Evolutionary conservation across 2,797 vertebrate species (phyloP).

Genomic region (Cephalopachus bancanus): DNA sequence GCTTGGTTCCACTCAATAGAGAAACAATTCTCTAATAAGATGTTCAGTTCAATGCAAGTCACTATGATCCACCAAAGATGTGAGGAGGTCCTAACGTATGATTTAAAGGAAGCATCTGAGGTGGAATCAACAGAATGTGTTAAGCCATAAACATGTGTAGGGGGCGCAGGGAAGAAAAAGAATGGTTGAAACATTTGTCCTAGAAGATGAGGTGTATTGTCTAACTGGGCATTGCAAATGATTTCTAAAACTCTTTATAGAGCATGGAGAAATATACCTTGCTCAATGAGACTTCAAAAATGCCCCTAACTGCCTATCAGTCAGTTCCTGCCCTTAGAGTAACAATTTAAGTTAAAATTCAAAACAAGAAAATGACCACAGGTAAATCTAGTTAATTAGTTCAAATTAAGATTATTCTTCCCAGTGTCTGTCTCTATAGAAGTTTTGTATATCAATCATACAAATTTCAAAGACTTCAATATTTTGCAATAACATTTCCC

Average conservation of each 20-base stretch:
- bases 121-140: background rate
- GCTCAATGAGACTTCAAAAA: background rate
- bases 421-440: background rate
- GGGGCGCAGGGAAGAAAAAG: background rate
- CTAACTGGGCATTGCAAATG: background rate
- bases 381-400: slow-evolving; percentile 15
- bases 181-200: background rate
- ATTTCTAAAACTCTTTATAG: background rate
- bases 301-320: background rate
- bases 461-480: slow-evolving; percentile 54
- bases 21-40: slow-evolving; percentile 16
- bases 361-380: slow-evolving; percentile 11
- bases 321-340: background rate
- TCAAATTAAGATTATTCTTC: slow-evolving; percentile 46
- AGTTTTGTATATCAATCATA: slow-evolving; percentile 2
- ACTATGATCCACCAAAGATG: background rate
- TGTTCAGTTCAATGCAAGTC: background rate
- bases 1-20: background rate
- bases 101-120: background rate
- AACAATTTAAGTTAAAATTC: slow-evolving; percentile 39
- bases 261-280: background rate
- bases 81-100: background rate
- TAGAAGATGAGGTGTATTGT: background rate
- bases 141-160: background rate
- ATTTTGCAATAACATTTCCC: slow-evolving; percentile 25